phyloP scores from a whole-genome alignment of 2,797 vertebrate genomes.

The Scomberomorus guttatus region DNA sequence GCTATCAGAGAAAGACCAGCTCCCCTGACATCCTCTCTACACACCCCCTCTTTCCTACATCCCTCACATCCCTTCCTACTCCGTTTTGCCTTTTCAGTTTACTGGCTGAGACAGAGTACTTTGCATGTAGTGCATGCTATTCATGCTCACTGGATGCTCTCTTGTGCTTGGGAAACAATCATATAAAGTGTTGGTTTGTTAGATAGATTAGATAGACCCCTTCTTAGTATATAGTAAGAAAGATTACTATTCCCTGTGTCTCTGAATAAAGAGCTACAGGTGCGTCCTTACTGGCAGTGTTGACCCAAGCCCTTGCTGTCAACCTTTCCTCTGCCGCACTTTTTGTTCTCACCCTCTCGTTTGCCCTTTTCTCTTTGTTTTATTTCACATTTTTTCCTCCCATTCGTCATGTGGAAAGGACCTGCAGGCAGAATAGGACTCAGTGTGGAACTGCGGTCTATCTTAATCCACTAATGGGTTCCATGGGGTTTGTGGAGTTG shows the following conservation, averaged over 20 bases:
- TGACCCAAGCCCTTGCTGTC: slow-evolving; percentile 53
- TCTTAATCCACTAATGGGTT: slow-evolving; percentile 84
- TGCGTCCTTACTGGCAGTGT: not conserved
- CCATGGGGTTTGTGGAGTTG: slow-evolving; percentile 74
- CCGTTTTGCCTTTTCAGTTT: slow-evolving; percentile 34
- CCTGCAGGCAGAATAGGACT: slow-evolving; percentile 67
- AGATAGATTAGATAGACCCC: slow-evolving; percentile 1
- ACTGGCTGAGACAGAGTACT: slow-evolving; percentile 40
- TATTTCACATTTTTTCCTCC: slow-evolving; percentile 54
- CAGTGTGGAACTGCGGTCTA: slow-evolving; percentile 67
- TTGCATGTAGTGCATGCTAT: slow-evolving; percentile 56
- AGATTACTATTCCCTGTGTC: not conserved
- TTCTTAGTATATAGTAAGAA: slow-evolving; percentile 2
- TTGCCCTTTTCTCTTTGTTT: slow-evolving; percentile 67
- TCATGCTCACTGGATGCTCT: slow-evolving; percentile 29
- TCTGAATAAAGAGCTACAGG: slow-evolving; percentile 37
- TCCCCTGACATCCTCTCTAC: slow-evolving; percentile 38
- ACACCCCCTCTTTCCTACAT: slow-evolving; percentile 25
- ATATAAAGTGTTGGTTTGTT: slow-evolving; percentile 19
- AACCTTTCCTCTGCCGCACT: slow-evolving; percentile 33
- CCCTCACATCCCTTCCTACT: slow-evolving; percentile 35
- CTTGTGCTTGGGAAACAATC: slow-evolving; percentile 24
- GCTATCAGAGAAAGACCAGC: slow-evolving; percentile 64
- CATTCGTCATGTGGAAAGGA: slow-evolving; percentile 68
- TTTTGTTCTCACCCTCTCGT: slow-evolving; percentile 55